Evolutionary conservation across 1,140 invertebrate genomes (phyloP), one percentile per base, ranked within the genome.

Genomic region (Drosophila rhopaloa): DNA sequence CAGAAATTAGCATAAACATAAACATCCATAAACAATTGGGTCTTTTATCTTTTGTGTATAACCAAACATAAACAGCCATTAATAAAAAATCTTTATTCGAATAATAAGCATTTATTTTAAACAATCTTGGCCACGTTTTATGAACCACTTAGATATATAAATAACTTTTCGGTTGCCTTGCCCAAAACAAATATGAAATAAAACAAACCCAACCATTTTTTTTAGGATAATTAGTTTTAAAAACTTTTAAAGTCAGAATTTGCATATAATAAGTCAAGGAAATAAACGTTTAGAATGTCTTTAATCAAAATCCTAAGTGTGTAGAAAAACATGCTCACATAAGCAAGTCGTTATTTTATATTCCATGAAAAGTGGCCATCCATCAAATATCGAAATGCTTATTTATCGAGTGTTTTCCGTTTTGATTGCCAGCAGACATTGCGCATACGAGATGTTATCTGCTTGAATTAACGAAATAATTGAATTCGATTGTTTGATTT

Each of bases 401-500:
- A 32, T 32, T 63, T 54, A 53, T 46, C 14, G 11, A 37, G n/a
- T 37, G 9, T n/a, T 65, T 37, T 48, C 27, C 24, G 27, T 29
- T 38, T 37, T 27, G 29, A 66, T 68, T 41, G 37, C 63, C 35
- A 41, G 37, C 32, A 56, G 48, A 44, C 32, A 68, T 68, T 67
- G 63, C 63, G 60, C 60, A 67, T 67, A 51, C 61, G 61, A 67
- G 61, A 37, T 40, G 67, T 40, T 71, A 40, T 71, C 63, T 57
- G 51, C 54, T 57, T 19, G 32, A 71, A 72, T 72, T 71, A 46
- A 71, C 44, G 44, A 58, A 71, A 71, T 72, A 72, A 72, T 82
- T 83, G 65, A 59, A 67, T 80, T 71, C 47, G 65, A 84, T 83
- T 75, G 73, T 76, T 79, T 79, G 76, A 83, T 83, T 84, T 84